These are phyloP conservation scores for Phrixothrix hirtus DNA, from an alignment of 2,888 invertebrate species.

Conservation along the genomic window DNA sequence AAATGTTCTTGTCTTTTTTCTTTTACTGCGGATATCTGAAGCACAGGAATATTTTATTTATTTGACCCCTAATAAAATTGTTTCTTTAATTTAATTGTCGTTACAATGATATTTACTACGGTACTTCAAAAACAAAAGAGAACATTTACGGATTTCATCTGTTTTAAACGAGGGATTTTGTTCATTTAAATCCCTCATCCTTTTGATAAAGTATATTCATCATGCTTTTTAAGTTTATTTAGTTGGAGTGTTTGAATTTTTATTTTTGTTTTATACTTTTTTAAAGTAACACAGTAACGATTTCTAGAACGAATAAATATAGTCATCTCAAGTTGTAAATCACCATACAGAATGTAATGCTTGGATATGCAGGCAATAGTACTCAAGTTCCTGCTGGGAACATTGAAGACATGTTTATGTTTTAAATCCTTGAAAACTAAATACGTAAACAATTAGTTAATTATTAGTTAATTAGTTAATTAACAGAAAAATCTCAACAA, in stretches of 20 bases:
- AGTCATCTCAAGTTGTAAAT: no score
- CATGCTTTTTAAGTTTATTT: conserved; percentile 33
- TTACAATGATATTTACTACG: neutral
- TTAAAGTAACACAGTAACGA: conserved; percentile 5
- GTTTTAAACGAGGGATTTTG: conserved; percentile 23
- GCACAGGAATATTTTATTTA: conserved; percentile 50
- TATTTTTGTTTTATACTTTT: conserved; percentile 22
- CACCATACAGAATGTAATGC: no score
- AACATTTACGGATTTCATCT: conserved; percentile 3
- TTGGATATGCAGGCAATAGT: no score
- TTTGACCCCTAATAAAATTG: conserved; percentile 38
- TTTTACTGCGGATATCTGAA: conserved; percentile 46
- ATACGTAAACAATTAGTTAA: no score
- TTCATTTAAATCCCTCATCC: conserved; percentile 31
- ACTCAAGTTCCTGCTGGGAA: no score
- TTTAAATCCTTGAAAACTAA: no score
- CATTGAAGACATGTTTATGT: no score
- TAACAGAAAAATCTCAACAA: no score
- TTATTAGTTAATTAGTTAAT: no score
- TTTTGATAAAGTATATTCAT: conserved; percentile 35
- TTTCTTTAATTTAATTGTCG: neutral
- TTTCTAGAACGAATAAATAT: neutral
- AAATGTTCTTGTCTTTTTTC: conserved; percentile 52
- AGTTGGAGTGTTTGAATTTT: conserved; percentile 25
- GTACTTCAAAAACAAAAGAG: neutral